phyloP scores from a whole-genome alignment of 2,888 invertebrate species.

The Terebella lapidaria region DNA sequence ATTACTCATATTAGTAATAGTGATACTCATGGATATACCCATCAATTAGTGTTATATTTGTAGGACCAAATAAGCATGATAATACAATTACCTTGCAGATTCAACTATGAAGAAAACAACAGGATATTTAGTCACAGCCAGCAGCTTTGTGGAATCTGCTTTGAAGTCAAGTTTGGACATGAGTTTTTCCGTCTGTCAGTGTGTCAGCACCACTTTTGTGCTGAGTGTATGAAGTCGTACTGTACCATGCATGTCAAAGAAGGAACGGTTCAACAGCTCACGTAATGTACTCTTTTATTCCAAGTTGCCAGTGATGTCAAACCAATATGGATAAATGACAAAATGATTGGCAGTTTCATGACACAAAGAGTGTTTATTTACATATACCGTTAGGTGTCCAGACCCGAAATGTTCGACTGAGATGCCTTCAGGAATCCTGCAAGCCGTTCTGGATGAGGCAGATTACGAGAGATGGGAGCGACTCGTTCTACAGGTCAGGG shows the following conservation, averaged over 20 bases:
- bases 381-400: neutral
- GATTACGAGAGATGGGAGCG: neutral
- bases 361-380: too few species aligned
- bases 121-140: neutral
- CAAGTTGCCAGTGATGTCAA: too few species aligned
- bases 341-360: too few species aligned
- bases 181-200: neutral
- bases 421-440: neutral
- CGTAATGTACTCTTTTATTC: too few species aligned
- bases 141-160: neutral
- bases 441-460: neutral
- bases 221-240: neutral
- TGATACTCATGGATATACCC: too few species aligned
- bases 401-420: neutral
- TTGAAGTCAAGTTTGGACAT: neutral
- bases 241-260: neutral
- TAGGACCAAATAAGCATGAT: neutral
- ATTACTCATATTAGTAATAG: too few species aligned
- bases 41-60: neutral
- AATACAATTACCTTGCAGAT: neutral
- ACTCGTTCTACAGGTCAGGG: neutral
- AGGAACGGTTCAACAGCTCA: neutral
- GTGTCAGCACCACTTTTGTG: neutral
- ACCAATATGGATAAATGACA: too few species aligned
- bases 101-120: neutral